Conservation (phyloP, 2,797 vertebrate genomes). For the Lates japonicus region DNA sequence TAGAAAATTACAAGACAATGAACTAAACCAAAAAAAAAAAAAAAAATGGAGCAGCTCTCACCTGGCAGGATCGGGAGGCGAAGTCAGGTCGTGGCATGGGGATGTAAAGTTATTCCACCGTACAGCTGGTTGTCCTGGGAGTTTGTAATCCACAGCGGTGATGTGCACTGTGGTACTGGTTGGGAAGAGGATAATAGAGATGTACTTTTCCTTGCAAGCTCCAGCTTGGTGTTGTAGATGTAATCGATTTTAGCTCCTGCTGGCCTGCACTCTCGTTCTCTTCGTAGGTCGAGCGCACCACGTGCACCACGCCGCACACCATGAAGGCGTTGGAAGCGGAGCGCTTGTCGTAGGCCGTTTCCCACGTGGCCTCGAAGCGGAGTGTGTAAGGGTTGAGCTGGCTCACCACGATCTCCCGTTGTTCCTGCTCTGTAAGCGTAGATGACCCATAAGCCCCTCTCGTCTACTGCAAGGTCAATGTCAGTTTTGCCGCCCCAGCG, state of each 20-base stretch:
- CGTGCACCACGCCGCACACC: constrained; percentile 97
- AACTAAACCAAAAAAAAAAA: neutral
- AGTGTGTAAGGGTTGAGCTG: constrained; percentile 98
- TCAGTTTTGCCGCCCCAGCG: constrained; percentile 99
- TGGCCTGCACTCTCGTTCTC: constrained; percentile 96
- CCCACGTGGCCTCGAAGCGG: constrained; percentile 97
- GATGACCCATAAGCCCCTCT: constrained; percentile 98
- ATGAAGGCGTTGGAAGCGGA: constrained; percentile 99
- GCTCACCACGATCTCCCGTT: constrained; percentile 99
- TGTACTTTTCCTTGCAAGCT: too few relatives aligned
- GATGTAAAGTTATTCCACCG: constrained; percentile 99
- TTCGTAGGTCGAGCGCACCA: constrained; percentile 97
- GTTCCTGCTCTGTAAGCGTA: constrained; percentile 99
- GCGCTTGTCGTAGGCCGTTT: constrained; percentile 96
- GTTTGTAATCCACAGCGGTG: constrained; percentile 99
- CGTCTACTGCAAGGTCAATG: constrained; percentile 97
- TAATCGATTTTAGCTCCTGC: constrained; percentile 96
- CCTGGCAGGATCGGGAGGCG: constrained; percentile 95
- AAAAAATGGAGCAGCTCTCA: constrained; percentile 75
- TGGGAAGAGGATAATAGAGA: constrained; percentile 95
- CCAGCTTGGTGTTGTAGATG: constrained; percentile 95
- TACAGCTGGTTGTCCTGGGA: constrained; percentile 98
- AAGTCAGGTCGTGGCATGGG: constrained; percentile 97
- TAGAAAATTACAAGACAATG: constrained; percentile 47
- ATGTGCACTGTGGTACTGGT: constrained; percentile 99